Percentiles rank a stretch among this genome's conserved stretches.
These are phyloP conservation scores for Pelodiscus sinensis DNA, from an alignment of 2,113 vertebrate genomes.

Conservation along the genomic window DNA sequence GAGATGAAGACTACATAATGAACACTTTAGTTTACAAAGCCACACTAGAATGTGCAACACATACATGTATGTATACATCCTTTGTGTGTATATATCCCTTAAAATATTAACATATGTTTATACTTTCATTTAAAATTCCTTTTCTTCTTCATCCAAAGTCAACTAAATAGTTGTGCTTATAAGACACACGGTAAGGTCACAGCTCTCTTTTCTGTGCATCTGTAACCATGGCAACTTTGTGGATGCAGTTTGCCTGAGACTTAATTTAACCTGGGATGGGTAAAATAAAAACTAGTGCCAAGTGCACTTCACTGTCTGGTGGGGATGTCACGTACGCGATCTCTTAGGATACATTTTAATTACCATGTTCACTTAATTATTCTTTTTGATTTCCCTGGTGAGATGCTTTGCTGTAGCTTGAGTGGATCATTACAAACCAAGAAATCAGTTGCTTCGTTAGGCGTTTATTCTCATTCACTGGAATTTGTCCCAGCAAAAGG, in stretches of 20 bases:
- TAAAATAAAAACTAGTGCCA: slow-evolving; percentile 9
- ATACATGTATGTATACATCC: neutral
- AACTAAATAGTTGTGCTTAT: slow-evolving; percentile 4
- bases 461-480: neutral
- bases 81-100: neutral
- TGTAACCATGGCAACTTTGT: slow-evolving; percentile 77
- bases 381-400: slow-evolving; percentile 64
- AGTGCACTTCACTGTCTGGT: neutral
- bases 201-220: slow-evolving; percentile 50
- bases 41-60: neutral
- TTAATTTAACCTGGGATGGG: slow-evolving; percentile 48
- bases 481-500: neutral
- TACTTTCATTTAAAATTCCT: neutral
- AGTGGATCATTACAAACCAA: slow-evolving; percentile 47
- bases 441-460: neutral
- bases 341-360: slow-evolving; percentile 61
- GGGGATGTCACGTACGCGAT: slow-evolving; percentile 11
- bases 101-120: neutral
- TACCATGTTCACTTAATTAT: slow-evolving; percentile 70
- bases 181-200: neutral
- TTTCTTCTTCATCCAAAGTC: neutral
- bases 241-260: slow-evolving; percentile 53
- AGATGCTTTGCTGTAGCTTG: slow-evolving; percentile 34
- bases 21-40: slow-evolving; percentile 3
- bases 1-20: slow-evolving; percentile 17